Evolutionary conservation across 1,140 invertebrate species (phyloP).

Genomic region (Bombus impatiens): DNA sequence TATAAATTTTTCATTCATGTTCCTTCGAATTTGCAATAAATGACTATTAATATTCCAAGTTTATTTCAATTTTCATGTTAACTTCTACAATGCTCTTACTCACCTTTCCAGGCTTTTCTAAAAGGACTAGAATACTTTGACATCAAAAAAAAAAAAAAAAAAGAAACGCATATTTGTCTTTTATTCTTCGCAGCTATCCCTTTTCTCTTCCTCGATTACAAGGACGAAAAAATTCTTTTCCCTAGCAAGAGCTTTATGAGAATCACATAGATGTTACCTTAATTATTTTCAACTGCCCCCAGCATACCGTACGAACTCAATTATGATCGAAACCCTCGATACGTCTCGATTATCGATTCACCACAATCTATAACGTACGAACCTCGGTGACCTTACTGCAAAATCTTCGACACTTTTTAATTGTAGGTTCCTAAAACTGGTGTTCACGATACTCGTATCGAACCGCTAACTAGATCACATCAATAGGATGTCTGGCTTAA

Average conservation of each 20-base stretch:
- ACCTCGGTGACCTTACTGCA: background rate
- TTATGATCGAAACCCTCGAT: conserved; percentile 39
- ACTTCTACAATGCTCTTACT: background rate
- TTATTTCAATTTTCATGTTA: background rate
- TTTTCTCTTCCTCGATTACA: conserved; percentile 3
- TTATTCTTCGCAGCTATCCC: background rate
- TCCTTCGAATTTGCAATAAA: background rate
- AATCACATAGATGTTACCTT: conserved; percentile 39
- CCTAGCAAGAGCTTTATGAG: conserved; percentile 16
- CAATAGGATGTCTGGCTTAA: background rate
- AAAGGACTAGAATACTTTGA: background rate
- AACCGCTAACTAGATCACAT: background rate
- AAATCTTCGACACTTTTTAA: background rate
- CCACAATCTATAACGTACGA: background rate
- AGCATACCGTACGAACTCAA: conserved; percentile 15
- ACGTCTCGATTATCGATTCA: conserved; percentile 28
- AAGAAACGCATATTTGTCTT: background rate
- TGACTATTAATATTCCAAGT: background rate
- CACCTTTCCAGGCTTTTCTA: background rate
- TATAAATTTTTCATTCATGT: background rate
- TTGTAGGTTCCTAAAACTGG: background rate
- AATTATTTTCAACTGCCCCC: conserved; percentile 38
- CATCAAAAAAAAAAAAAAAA: background rate
- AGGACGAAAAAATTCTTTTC: conserved; percentile 13
- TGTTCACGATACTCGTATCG: background rate